Conservation (phyloP, 2,888 invertebrate species). For the Cheilosia vernalis region DNA sequence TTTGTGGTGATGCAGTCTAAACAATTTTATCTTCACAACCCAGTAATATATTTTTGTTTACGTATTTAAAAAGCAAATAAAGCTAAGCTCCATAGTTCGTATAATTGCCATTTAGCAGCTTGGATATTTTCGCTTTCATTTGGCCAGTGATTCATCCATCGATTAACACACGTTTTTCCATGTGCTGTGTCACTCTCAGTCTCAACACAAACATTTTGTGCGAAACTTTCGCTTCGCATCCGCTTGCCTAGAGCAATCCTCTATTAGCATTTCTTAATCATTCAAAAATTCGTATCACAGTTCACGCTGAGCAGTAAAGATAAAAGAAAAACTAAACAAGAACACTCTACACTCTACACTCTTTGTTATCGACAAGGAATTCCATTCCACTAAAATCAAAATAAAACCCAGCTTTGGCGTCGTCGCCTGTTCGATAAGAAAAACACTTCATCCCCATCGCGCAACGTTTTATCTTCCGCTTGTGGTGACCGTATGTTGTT, state of each 20-base stretch:
- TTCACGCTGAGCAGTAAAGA: background rate
- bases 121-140: conserved; percentile 41
- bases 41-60: no score
- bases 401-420: background rate
- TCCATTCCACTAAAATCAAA: conserved; percentile 16
- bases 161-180: background rate
- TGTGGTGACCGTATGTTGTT: no score
- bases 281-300: background rate
- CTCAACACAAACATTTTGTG: background rate
- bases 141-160: background rate
- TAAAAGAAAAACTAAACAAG: conserved; percentile 16
- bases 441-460: background rate
- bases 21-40: no score
- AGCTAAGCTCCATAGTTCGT: no score
- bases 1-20: no score
- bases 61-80: no score
- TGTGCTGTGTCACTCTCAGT: conserved; percentile 11
- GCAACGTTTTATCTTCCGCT: background rate
- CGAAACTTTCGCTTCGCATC: conserved; percentile 1
- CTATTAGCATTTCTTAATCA: background rate
- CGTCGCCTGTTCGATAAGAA: conserved; percentile 13
- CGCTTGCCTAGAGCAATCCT: background rate
- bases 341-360: conserved; percentile 11
- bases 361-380: conserved; percentile 37
- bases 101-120: background rate